A percentile compares a stretch with the other conserved stretches of the same genome.
These are phyloP conservation scores for Lichenostomus cassidix DNA, from an alignment of 2,113 vertebrate genomes.

Conservation along the genomic window DNA sequence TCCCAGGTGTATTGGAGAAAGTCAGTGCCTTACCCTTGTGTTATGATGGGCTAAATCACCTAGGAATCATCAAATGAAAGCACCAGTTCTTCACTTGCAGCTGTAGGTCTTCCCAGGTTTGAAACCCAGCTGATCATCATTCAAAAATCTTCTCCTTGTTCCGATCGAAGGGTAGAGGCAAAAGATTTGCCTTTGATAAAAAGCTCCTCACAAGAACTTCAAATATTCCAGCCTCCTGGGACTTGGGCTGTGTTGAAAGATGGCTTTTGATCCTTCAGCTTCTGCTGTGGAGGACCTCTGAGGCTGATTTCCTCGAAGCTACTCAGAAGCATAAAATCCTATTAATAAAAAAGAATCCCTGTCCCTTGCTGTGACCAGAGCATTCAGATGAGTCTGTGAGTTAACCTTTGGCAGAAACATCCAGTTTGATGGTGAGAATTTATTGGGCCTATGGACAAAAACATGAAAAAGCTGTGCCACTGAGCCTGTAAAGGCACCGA, in stretches of 20 bases:
- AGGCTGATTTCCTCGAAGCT: neutral
- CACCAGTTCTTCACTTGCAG: neutral
- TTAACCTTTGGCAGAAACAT: neutral
- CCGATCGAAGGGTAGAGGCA: neutral
- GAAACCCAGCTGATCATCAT: neutral
- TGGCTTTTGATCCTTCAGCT: neutral
- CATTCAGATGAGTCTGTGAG: neutral
- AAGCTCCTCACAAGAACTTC: neutral
- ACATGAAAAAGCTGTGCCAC: neutral
- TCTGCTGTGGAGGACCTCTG: neutral
- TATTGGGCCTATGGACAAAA: neutral
- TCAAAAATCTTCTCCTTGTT: neutral
- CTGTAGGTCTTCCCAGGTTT: neutral
- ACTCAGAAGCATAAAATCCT: neutral
- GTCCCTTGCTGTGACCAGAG: neutral
- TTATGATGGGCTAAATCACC: neutral
- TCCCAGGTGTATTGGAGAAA: neutral
- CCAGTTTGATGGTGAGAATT: neutral
- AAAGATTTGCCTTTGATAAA: neutral
- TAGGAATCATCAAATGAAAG: neutral
- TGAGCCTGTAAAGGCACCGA: neutral
- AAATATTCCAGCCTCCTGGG: neutral
- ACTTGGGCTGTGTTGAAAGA: neutral
- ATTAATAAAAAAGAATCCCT: neutral
- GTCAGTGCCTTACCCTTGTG: neutral